Percentiles rank a stretch among this genome's conserved stretches.
phyloP scores from a whole-genome alignment of 2,888 invertebrate genomes.

The Cosmia trapezina region DNA sequence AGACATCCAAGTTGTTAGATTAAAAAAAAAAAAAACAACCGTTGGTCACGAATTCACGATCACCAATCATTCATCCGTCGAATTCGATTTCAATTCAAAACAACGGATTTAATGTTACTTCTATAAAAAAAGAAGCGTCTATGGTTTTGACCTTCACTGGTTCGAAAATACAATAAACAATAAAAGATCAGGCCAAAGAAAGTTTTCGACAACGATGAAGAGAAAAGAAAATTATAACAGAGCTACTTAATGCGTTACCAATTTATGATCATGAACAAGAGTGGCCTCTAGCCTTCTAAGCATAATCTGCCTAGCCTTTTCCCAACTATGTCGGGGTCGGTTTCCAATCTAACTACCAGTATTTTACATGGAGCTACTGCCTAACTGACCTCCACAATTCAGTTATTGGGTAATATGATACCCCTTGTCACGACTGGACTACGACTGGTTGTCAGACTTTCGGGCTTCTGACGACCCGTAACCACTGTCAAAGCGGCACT shows the following conservation, averaged over 20 bases:
- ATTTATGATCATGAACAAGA: constrained; percentile 17
- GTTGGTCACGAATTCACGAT: constrained; percentile 53
- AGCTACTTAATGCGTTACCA: constrained; percentile 5
- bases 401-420: too few species aligned
- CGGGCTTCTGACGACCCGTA: too few species aligned
- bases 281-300: not conserved
- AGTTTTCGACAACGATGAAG: not conserved
- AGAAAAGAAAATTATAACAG: constrained; percentile 12
- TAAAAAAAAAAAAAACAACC: constrained; percentile 44
- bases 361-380: too few species aligned
- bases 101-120: constrained; percentile 29
- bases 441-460: too few species aligned
- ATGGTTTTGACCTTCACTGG: constrained; percentile 34
- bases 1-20: constrained; percentile 32
- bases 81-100: constrained; percentile 40
- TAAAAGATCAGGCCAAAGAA: constrained; percentile 10
- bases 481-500: too few species aligned
- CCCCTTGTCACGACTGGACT: too few species aligned
- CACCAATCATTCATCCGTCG: constrained; percentile 29
- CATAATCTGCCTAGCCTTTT: not conserved
- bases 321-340: too few species aligned
- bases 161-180: not conserved
- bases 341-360: too few species aligned
- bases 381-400: too few species aligned
- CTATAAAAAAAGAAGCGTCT: constrained; percentile 8